Base-by-base conservation (phyloP, 1,140 invertebrate species). In the Drosophila serrata region DNA sequence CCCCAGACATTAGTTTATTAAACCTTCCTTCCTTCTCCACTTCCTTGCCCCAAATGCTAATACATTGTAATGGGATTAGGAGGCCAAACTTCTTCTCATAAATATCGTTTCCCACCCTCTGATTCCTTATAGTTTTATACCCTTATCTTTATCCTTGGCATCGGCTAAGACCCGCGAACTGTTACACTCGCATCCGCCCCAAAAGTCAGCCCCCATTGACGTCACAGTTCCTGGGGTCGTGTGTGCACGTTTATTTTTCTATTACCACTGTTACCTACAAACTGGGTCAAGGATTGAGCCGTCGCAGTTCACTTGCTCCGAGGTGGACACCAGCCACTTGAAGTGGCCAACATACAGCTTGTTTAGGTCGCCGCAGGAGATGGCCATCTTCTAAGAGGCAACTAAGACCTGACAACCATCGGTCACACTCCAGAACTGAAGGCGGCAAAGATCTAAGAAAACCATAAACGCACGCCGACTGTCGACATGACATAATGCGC, bases 241-340 rank as follows among this genome's bases (percentile, higher is more conserved):
- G 43, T 31, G 59, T 51, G 49, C 59, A 75, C 69, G 56, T 75
- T 80, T 79, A 55, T 58, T 45, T 69, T 48, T 57, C 42, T 49
- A 46, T 76, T 75, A 58, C 74, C 69, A 58, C 67, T 31, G 39
- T 49, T 49, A 11, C 42, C 35, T 15, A 3, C 8, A 43, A 42
- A 61, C 69, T 88, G 79, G 84, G 82, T 87, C 84, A 87, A 87
- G 82, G 82, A 87, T 87, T 87, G 48, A 29, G 43, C 24, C 53
- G 67, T 48, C 17, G 39, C 35, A 39, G 59, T 70, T 63, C 55
- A 69, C 42, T 72, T 51, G 37, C 40, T 27, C 17, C 33, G n/a
- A 48, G 56, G 64, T 70, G 68, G 67, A 75, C 42, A 73, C 31
- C 19, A 63, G 53, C 59, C 15, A 56, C 70, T 35, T 57, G 73